Base-by-base conservation (phyloP, 2,888 invertebrate genomes). In the Aspidiotus rigidus region DNA sequence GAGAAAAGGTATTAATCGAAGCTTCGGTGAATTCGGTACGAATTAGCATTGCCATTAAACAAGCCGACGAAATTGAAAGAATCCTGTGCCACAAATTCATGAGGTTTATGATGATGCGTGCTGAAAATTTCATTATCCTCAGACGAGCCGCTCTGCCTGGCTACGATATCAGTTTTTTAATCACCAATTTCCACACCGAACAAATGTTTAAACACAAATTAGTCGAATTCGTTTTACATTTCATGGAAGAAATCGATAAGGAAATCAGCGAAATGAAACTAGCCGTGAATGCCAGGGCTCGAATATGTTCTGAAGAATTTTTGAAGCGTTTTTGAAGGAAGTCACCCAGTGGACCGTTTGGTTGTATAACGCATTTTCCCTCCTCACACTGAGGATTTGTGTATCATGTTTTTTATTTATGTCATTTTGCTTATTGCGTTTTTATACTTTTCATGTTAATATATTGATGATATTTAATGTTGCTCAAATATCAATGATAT, bases 181-280 rank as follows among this genome's bases (percentile, higher is more conserved):
- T 99, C 75, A 99, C 99, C 42, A 98, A 99, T 79, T 93, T 95
- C 79, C 99, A 99, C 79, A 95, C 96, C 11, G 98, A 99, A 81
- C 93, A 94, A 80, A 99, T 99, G 99, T 97, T 90, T 82, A 98
- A 98, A 82, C 97, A 98, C 80, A 99, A 99, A 80, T 81, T 98
- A 75, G 97, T 99, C 9, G 99, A 99, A 80, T 99, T 99, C 80
- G 92, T 99, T 69, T 96, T 99, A 77, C 92, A 96, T 79, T 99
- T 99, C 80, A 99, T 99, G 98, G 98, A 99, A 78, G 99, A 99
- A 82, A 98, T 99, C 75, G 99, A 99, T 80, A 97, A 98, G 79
- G 99, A 99, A 82, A 95, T 99, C 75, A 98, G 95, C 78, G 99
- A 99, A 82, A 99, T 99, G 97, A 99, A 99, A 79, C 79, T 99